Evolutionary conservation across 1,140 invertebrate species (phyloP), one percentile per base, ranked within the genome.

Genomic region (Polypedilum pembai): DNA sequence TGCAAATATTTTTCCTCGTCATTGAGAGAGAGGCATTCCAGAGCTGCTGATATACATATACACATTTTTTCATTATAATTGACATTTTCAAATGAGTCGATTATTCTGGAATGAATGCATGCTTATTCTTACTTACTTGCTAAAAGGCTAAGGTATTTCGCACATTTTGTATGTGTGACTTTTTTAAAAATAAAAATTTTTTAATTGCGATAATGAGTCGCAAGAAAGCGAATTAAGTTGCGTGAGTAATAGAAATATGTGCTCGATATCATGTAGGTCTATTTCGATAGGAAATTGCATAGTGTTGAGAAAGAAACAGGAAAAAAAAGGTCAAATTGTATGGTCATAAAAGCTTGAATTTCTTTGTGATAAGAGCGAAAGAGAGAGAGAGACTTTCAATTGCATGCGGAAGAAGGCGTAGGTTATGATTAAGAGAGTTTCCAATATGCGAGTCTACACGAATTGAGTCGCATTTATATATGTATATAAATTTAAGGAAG

Each of bases 321-420:
- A n/a, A 1, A 1, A n/a, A 56, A 56, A 56, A 56, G 45, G 45
- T 56, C 45, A 56, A 8, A 56, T n/a, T 56, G 45, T 56, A 4
- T 56, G 1, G 45, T 33, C 45, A 12, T n/a, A 56, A 56, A 56
- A 15, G 45, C 24, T 33, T 33, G 45, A 12, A 56, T 12, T n/a
- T n/a, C n/a, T n/a, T 56, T 56, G 12, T 56, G 45, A 56, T 56
- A 56, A 56, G 45, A 4, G 3, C 4, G 12, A 56, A 56, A 56
- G 45, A 56, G 45, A 56, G n/a, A 56, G 4, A n/a, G 12, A 56
- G 45, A 12, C 15, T 56, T 56, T 15, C 45, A 56, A n/a, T 56
- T 56, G 45, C n/a, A 56, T 56, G 45, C 45, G 45, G 45, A 56
- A 56, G 45, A 56, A 56, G 45, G 45, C 45, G 45, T 56, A 56